A percentile compares a stretch with the other conserved stretches of the same genome.
These are phyloP conservation scores for Trichonephila clavipes DNA, from an alignment of 1,140 invertebrate species.

Conservation along the genomic window DNA sequence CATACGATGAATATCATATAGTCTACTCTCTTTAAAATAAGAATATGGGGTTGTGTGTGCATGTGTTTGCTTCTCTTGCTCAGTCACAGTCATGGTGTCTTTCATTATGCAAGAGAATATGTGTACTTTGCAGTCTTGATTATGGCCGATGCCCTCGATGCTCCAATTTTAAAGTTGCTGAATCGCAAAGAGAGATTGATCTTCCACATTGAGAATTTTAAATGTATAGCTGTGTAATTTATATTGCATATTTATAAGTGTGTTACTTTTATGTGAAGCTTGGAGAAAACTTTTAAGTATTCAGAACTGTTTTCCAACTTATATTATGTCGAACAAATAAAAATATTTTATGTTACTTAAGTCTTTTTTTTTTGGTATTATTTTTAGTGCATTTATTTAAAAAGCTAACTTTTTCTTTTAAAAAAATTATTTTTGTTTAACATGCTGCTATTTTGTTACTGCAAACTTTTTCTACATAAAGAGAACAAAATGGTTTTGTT, in stretches of 20 bases:
- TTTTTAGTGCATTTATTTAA: too few relatives aligned
- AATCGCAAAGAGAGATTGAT: not conserved
- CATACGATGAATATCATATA: not conserved
- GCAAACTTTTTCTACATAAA: too few relatives aligned
- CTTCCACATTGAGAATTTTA: slow-evolving; percentile 5
- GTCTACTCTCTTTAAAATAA: not conserved
- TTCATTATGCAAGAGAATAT: not conserved
- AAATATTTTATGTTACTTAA: slow-evolving; percentile 10
- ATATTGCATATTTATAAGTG: slow-evolving; percentile 1
- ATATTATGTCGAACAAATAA: slow-evolving; percentile 13
- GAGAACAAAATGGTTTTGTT: too few relatives aligned
- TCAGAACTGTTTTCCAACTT: not conserved
- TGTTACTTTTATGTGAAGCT: not conserved
- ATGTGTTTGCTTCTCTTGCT: too few relatives aligned
- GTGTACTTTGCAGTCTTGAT: not conserved
- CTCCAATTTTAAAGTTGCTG: not conserved
- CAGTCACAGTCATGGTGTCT: too few relatives aligned
- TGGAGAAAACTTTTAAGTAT: not conserved
- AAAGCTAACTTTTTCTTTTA: too few relatives aligned
- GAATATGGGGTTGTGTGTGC: not conserved
- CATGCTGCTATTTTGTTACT: too few relatives aligned
- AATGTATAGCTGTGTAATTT: not conserved
- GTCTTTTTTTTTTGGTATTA: not conserved
- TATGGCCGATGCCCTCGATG: not conserved
- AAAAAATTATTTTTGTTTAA: too few relatives aligned